Conservation (phyloP, 2,888 invertebrate genomes). For the Caenorhabditis sinica region DNA sequence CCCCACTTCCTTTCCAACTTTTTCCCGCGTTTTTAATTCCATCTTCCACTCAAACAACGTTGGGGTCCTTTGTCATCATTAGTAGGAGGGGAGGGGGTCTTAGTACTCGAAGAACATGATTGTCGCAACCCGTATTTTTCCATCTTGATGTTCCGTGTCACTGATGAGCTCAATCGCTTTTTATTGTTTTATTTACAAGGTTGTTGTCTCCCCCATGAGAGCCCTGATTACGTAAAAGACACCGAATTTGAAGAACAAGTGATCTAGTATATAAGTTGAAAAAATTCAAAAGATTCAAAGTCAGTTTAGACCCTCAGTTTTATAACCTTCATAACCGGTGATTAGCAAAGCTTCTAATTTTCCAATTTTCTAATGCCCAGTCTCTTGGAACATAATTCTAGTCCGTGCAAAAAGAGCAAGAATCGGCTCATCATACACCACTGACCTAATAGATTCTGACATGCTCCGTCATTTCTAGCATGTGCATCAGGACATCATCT, state of each 20-base stretch:
- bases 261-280: too few species aligned
- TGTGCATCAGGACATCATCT: constrained; percentile 32
- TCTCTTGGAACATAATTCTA: not conserved
- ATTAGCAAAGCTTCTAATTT: too few species aligned
- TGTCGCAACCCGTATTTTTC: not conserved
- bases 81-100: not conserved
- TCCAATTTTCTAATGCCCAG: too few species aligned
- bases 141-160: constrained; percentile 24
- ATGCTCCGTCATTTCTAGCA: constrained; percentile 34
- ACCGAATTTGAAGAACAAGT: too few species aligned
- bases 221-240: constrained; percentile 21
- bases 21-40: constrained; percentile 22
- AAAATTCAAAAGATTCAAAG: too few species aligned
- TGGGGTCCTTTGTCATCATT: not conserved
- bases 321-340: too few species aligned
- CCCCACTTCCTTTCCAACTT: constrained; percentile 56
- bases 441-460: constrained; percentile 43
- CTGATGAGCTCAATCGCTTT: constrained; percentile 52
- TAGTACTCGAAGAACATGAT: constrained; percentile 13
- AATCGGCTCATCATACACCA: constrained; percentile 38
- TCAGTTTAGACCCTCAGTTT: too few species aligned
- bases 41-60: constrained; percentile 1
- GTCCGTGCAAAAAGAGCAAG: constrained; percentile 7
- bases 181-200: constrained; percentile 64
- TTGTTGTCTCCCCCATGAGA: constrained; percentile 15